Evolutionary conservation across 2,113 vertebrate species (phyloP), one percentile per base, ranked within the genome.

Genomic region (Phalacrocorax pelagicus): DNA sequence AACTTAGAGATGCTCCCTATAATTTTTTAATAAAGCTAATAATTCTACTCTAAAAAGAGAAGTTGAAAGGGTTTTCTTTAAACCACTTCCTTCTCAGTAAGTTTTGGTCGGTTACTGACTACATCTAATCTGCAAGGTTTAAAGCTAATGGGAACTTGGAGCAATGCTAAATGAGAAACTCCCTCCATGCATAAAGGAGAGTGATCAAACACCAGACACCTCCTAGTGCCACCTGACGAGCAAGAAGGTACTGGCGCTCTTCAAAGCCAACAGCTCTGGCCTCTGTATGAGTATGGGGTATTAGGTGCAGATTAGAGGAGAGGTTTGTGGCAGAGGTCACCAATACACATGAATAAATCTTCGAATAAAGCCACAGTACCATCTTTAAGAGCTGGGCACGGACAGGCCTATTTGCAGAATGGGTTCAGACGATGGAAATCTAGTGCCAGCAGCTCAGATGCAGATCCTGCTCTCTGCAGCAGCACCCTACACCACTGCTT

Each of bases 341-440:
- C 52, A 89, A 59, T 4, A 67, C 30, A 26, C 29, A 29, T 0
- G 0, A 38, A 77, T 11, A 57, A 23, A 54, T 30, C 30, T 77
- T 6, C 6, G 19, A 54, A 46, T 18, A 42, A 59, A 72, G 12
- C 51, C 26, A 13, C 29, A 19, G 51, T 16, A 54, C 32, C 59
- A 73, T 2, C 51, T 11, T 46, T 32, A 73, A 67, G 47, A 85
- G 26, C 47, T 22, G 49, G 30, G 58, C 10, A 12, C 4, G 6
- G 0, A 0, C 19, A 15, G 2, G 13, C 4, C 51, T 52, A 20
- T 47, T 44, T 80, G 42, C 72, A 84, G 54, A 17, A 4, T 1
- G 11, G 20, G 11, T 88, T 92, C 63, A 54, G 55, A n/a, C 52
- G 55, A 23, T 0, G 6, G 67, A 74, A 67, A 69, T 7, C 66